A percentile compares a stretch with the other conserved stretches of the same genome.
phyloP scores from a whole-genome alignment of 2,113 vertebrate species.

The Sorex araneus region DNA sequence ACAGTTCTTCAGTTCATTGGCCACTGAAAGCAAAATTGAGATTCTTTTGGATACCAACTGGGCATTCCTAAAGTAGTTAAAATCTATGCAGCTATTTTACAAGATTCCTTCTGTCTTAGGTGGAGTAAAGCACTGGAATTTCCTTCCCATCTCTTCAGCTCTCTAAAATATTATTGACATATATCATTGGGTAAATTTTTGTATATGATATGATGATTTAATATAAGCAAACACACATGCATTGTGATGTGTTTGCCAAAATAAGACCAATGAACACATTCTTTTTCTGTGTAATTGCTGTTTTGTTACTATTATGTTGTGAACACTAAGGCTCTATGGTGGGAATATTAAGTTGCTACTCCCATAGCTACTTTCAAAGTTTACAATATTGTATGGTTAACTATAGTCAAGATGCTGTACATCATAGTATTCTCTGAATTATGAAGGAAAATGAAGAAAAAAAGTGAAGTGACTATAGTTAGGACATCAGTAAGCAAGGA shows the following conservation, averaged over 20 bases:
- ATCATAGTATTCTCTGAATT: background rate
- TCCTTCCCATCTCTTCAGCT: background rate
- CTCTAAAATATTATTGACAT: background rate
- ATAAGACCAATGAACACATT: background rate
- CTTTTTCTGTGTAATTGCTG: background rate
- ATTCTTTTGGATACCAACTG: background rate
- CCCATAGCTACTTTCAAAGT: background rate
- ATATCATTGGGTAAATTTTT: background rate
- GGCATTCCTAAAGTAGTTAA: slow-evolving; percentile 43
- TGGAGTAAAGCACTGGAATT: background rate
- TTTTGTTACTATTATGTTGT: background rate
- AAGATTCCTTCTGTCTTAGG: background rate
- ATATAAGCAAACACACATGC: background rate
- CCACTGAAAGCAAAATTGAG: background rate
- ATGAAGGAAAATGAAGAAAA: background rate
- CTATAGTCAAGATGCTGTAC: background rate
- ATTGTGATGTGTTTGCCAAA: background rate
- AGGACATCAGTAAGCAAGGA: background rate
- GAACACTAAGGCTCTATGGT: background rate
- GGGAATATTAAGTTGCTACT: background rate
- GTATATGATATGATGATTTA: background rate
- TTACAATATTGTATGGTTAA: background rate
- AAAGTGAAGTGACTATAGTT: background rate
- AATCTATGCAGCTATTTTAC: slow-evolving; percentile 34
- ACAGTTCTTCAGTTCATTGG: background rate